Evolutionary conservation across 2,797 vertebrate species (phyloP).

Genomic region (Fistularia commersonii): DNA sequence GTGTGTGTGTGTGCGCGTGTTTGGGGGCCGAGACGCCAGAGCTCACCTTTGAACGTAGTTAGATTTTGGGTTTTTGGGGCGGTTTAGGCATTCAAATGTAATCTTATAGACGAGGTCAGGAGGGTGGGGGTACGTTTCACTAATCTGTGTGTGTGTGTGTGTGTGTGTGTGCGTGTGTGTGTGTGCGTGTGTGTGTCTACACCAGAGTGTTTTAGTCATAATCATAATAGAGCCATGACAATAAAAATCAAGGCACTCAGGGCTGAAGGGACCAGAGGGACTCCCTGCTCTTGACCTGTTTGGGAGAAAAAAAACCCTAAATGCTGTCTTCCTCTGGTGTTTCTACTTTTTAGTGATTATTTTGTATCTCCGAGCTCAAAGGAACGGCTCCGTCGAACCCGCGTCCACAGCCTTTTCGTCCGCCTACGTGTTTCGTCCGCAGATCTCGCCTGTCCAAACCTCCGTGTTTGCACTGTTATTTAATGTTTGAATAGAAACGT

Average conservation of each 20-base stretch:
- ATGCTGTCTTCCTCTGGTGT: constrained; percentile 15
- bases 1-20: too few relatives aligned
- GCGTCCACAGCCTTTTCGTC: constrained; percentile 7
- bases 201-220: constrained; percentile 44
- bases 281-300: constrained; percentile 22
- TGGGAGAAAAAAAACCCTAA: constrained; percentile 15
- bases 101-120: too few relatives aligned
- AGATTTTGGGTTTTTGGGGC: too few relatives aligned
- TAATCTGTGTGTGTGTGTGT: constrained; percentile 7
- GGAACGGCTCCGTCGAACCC: constrained; percentile 46
- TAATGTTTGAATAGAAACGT: not conserved
- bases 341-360: constrained; percentile 32
- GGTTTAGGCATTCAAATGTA: too few relatives aligned
- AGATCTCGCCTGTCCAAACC: constrained; percentile 7
- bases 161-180: too few relatives aligned
- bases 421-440: constrained; percentile 14
- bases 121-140: constrained; percentile 21
- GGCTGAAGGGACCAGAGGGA: constrained; percentile 22
- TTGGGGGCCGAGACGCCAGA: too few relatives aligned
- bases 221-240: constrained; percentile 52
- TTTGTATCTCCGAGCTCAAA: constrained; percentile 41
- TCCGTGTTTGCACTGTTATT: constrained; percentile 19
- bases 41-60: too few relatives aligned
- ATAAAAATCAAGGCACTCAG: constrained; percentile 43
- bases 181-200: too few relatives aligned